A percentile compares a stretch with the other conserved stretches of the same genome.
Evolutionary conservation across 92 coral and sea anemone genomes (phyloP).

Genomic region (Phenganax marumi): DNA sequence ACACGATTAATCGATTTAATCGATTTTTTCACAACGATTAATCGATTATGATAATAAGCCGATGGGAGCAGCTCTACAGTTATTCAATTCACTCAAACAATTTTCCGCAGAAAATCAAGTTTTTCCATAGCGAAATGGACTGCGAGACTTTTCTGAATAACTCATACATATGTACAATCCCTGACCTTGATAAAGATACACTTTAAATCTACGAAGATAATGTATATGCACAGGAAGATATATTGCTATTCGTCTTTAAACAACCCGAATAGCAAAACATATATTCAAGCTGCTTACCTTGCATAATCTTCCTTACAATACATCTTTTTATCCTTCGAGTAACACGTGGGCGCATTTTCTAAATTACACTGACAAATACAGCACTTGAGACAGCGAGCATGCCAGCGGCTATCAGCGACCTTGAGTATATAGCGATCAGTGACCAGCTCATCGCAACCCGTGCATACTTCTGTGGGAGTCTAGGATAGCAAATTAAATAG

Average conservation of each 20-base stretch:
- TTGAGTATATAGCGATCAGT: slow-evolving; percentile 91
- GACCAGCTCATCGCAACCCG: slow-evolving; percentile 85
- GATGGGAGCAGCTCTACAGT: too few relatives aligned
- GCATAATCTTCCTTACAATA: slow-evolving; percentile 97
- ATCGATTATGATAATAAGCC: too few relatives aligned
- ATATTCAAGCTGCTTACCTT: slow-evolving; percentile 55
- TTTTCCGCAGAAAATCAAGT: too few relatives aligned
- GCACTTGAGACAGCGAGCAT: slow-evolving; percentile 85
- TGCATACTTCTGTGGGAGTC: slow-evolving; percentile 87
- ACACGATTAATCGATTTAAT: too few relatives aligned
- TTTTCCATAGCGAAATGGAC: too few relatives aligned
- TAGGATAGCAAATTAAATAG: slow-evolving; percentile 12
- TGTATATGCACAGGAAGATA: not conserved
- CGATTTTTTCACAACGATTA: too few relatives aligned
- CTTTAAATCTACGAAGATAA: not conserved
- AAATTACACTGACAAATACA: slow-evolving; percentile 79
- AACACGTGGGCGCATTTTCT: slow-evolving; percentile 97
- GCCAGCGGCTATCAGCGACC: slow-evolving; percentile 95
- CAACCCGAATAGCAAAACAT: too few relatives aligned
- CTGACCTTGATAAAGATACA: too few relatives aligned
- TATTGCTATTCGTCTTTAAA: not conserved
- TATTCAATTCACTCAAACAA: too few relatives aligned
- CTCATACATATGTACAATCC: too few relatives aligned
- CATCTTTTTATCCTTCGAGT: slow-evolving; percentile 88
- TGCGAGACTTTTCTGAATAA: too few relatives aligned